These are phyloP conservation scores for Peromyscus maniculatus DNA, from an alignment of 2,113 vertebrate species.

Conservation along the genomic window DNA sequence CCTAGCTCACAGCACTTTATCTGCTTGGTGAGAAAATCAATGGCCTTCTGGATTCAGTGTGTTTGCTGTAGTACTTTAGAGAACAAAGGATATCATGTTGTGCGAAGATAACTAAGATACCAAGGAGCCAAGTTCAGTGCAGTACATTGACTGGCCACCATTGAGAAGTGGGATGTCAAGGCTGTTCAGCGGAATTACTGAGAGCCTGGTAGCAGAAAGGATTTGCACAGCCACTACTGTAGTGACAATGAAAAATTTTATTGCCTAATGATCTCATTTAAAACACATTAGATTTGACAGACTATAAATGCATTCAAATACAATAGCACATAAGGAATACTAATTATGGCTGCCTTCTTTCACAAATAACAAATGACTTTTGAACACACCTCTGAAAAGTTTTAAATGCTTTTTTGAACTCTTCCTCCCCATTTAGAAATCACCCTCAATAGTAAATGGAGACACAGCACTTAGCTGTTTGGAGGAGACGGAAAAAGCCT, in stretches of 20 bases:
- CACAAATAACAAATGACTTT: conserved; percentile 72
- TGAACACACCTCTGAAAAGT: conserved; percentile 58
- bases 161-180: background rate
- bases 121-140: background rate
- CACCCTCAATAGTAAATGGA: conserved; percentile 40
- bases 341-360: conserved; percentile 3
- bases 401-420: conserved; percentile 62
- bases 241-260: conserved; percentile 64
- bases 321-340: conserved; percentile 71
- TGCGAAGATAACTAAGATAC: background rate
- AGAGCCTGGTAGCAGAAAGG: conserved; percentile 36
- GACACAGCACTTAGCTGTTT: conserved; percentile 29
- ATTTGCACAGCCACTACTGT: background rate
- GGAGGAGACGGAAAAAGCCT: background rate
- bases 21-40: background rate
- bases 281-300: conserved; percentile 59
- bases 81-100: background rate
- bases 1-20: background rate
- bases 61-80: conserved; percentile 41
- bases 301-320: conserved; percentile 64
- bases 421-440: conserved; percentile 31
- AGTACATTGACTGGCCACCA: conserved; percentile 14
- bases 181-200: background rate
- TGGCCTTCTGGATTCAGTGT: background rate
- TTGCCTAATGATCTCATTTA: conserved; percentile 75